Evolutionary conservation across 2,797 vertebrate genomes (phyloP).

Genomic region (Leptatherina wallacei): DNA sequence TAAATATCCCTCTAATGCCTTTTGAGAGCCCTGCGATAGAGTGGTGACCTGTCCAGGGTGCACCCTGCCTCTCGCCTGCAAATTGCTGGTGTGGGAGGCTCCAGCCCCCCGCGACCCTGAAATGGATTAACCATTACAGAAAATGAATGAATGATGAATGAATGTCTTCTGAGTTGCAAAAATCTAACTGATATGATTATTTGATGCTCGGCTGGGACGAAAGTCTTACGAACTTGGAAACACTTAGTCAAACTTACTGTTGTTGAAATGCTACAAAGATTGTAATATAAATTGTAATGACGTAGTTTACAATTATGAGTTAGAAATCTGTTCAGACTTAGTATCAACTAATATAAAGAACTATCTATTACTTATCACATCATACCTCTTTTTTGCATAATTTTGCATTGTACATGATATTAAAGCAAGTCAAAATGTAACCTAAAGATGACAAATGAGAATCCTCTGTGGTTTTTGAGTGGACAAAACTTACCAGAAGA

Average conservation of each 20-base stretch:
- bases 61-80: too few species aligned
- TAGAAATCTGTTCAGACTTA: neutral
- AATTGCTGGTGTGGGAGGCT: too few species aligned
- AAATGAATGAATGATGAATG: too few species aligned
- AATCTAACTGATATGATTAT: neutral
- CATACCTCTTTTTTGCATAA: neutral
- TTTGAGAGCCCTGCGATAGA: neutral
- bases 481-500: slow-evolving; percentile 62
- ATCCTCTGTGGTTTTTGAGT: neutral
- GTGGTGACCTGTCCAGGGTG: too few species aligned
- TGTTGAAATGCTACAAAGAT: neutral
- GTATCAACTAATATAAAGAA: neutral
- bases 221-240: neutral
- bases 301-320: neutral
- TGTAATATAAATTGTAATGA: neutral
- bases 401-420: neutral
- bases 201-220: neutral
- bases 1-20: neutral
- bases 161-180: neutral
- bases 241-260: neutral
- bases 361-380: neutral
- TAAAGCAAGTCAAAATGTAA: neutral
- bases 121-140: too few species aligned
- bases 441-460: neutral
- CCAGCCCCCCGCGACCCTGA: too few species aligned